These are phyloP conservation scores for Crioceris asparagi DNA, from an alignment of 2,888 invertebrate species.

Conservation along the genomic window DNA sequence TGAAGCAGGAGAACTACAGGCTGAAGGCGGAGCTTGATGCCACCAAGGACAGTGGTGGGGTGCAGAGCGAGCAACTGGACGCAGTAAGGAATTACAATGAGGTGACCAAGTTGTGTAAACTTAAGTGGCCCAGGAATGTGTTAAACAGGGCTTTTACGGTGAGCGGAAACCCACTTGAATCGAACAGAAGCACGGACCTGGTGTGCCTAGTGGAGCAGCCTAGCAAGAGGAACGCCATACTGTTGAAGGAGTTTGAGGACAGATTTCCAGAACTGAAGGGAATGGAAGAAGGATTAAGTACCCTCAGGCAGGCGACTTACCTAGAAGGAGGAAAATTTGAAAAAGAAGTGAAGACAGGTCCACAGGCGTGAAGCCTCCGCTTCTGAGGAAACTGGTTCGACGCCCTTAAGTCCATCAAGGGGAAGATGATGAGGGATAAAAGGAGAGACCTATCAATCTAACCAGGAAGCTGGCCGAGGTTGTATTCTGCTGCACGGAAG, in stretches of 20 bases:
- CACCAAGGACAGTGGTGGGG: not conserved
- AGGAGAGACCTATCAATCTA: too few species aligned
- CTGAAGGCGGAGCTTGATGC: not conserved
- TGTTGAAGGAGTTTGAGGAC: not conserved
- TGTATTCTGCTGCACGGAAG: too few species aligned
- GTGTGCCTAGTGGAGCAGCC: not conserved
- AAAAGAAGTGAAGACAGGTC: too few species aligned
- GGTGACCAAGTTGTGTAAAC: not conserved
- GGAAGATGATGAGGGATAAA: too few species aligned
- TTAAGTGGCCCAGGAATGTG: too few species aligned
- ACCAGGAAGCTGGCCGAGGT: too few species aligned
- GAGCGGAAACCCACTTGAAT: too few species aligned
- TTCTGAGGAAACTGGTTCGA: too few species aligned
- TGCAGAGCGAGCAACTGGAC: not conserved
- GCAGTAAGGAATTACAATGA: not conserved
- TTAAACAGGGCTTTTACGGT: too few species aligned
- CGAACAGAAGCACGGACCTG: too few species aligned
- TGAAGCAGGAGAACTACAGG: not conserved
- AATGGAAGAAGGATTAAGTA: not conserved
- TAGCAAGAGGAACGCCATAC: not conserved
- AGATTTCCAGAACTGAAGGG: conserved; percentile 2
- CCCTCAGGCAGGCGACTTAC: conserved; percentile 1
- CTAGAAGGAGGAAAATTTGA: not conserved
- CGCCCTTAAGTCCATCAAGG: too few species aligned
- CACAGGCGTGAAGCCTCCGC: too few species aligned